Conservation (phyloP, 1,140 invertebrate genomes). For the Lepidurus couesii region DNA sequence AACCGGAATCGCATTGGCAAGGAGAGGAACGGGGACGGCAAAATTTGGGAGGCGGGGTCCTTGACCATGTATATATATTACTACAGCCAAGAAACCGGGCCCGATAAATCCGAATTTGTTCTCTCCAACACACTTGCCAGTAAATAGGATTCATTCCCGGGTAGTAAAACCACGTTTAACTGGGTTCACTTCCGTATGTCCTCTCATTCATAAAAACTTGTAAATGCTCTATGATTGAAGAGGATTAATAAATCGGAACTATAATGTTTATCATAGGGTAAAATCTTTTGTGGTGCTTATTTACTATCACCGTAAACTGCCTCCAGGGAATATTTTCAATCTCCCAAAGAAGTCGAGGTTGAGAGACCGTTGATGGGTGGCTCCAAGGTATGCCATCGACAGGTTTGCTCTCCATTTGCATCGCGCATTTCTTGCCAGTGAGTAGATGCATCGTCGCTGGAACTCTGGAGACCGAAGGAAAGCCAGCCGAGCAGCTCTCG, state of each 20-base stretch:
- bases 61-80: background rate
- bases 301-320: background rate
- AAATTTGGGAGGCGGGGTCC: background rate
- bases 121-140: background rate
- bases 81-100: background rate
- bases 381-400: conserved; percentile 64
- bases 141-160: background rate
- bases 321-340: background rate
- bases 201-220: background rate
- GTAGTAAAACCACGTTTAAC: background rate
- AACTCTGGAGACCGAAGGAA: conserved; percentile 81
- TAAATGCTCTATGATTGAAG: background rate
- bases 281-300: background rate
- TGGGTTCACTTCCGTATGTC: background rate
- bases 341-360: background rate
- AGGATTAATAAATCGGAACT: background rate
- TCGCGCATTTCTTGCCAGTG: conserved; percentile 89
- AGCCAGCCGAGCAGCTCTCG: conserved; percentile 97
- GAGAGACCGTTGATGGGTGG: background rate
- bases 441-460: conserved; percentile 81
- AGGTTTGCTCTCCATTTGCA: conserved; percentile 61
- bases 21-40: conserved; percentile 1
- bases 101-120: background rate
- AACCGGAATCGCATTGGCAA: background rate
- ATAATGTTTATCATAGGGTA: background rate